Evolutionary conservation across 2,113 vertebrate species (phyloP).

Genomic region (Taurulus bubalis): DNA sequence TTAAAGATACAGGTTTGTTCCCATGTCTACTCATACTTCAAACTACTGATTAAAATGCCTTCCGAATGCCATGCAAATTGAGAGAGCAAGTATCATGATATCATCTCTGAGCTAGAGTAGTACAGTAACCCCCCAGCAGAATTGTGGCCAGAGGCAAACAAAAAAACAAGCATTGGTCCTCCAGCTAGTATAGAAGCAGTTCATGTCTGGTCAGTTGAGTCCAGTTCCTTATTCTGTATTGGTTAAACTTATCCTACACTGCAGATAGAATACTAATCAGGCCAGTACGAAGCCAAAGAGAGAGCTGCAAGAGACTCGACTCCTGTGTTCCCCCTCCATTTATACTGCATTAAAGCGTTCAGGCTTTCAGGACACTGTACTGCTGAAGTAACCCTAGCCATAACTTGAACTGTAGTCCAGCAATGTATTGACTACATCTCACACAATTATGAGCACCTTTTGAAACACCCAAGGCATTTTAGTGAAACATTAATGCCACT

Average conservation of each 20-base stretch:
- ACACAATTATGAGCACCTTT: constrained; percentile 61
- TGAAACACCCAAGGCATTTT: constrained; percentile 63
- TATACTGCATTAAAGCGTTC: constrained; percentile 66
- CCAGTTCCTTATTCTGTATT: constrained; percentile 75
- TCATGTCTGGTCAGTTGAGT: constrained; percentile 51
- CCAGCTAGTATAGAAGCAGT: constrained; percentile 46
- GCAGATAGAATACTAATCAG: constrained; percentile 85
- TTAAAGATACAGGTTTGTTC: constrained; percentile 14
- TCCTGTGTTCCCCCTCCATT: constrained; percentile 51
- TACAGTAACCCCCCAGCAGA: constrained; percentile 57
- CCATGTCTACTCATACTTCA: constrained; percentile 38
- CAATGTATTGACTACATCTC: constrained; percentile 54
- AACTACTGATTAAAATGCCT: constrained; percentile 43
- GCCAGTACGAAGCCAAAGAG: constrained; percentile 65
- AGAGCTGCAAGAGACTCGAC: constrained; percentile 60
- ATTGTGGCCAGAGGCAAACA: constrained; percentile 52
- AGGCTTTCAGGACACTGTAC: constrained; percentile 53
- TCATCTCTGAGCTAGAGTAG: constrained; percentile 28
- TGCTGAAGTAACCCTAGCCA: constrained; percentile 42
- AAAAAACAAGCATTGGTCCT: constrained; percentile 52
- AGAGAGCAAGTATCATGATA: constrained; percentile 52
- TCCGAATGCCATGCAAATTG: constrained; percentile 21
- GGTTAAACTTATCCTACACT: constrained; percentile 82
- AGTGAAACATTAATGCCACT: constrained; percentile 62
- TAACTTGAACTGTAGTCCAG: constrained; percentile 56